Percentiles rank a stretch among this genome's conserved stretches.
These are phyloP conservation scores for Neuroterus valhalla DNA, from an alignment of 1,140 invertebrate species.

Conservation along the genomic window DNA sequence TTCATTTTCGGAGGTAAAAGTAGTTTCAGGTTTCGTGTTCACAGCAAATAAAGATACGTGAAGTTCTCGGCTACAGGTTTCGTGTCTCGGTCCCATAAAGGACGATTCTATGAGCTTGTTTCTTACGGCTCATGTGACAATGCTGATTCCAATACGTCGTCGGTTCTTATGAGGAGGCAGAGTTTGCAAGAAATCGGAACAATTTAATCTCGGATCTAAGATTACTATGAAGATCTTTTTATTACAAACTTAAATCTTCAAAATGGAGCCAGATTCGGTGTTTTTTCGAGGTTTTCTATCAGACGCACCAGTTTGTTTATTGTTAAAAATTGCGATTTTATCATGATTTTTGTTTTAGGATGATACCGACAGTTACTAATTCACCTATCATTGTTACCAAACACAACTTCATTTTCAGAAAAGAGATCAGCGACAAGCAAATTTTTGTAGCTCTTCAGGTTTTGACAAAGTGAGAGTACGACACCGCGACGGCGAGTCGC, in stretches of 20 bases:
- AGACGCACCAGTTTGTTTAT: too few species aligned
- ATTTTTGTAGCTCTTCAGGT: too few species aligned
- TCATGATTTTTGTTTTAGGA: too few species aligned
- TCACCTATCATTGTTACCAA: too few species aligned
- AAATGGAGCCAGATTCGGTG: not conserved
- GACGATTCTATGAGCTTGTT: not conserved
- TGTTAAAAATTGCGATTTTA: too few species aligned
- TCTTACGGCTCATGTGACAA: constrained; percentile 9
- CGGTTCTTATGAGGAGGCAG: not conserved
- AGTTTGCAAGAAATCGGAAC: not conserved
- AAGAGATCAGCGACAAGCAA: too few species aligned
- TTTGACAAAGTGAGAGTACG: too few species aligned
- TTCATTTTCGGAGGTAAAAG: not conserved
- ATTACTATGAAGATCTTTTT: not conserved
- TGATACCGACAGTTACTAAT: too few species aligned
- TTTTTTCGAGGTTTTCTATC: too few species aligned
- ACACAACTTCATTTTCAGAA: too few species aligned
- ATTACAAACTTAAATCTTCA: not conserved
- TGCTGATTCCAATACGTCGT: constrained; percentile 1
- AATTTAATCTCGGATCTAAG: not conserved
- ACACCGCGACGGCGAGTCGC: too few species aligned
- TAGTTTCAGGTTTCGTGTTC: not conserved
- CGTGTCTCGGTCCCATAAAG: not conserved
- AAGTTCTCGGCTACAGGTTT: not conserved
- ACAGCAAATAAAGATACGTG: not conserved